Conservation (phyloP, 2,888 invertebrate species). For the Melitaea athalia region DNA sequence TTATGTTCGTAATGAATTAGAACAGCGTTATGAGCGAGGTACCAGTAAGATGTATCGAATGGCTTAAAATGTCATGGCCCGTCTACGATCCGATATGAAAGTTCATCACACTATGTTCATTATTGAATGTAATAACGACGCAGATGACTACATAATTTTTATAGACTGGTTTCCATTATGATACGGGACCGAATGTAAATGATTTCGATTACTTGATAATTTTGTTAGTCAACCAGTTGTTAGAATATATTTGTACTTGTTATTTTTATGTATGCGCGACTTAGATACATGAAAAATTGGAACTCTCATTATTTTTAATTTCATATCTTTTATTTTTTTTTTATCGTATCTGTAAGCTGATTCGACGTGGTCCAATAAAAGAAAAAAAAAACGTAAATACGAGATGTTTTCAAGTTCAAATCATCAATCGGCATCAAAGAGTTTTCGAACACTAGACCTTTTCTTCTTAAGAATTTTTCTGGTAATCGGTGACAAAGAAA, state of each 20-base stretch:
- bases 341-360: no score
- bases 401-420: no score
- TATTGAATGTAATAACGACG: conserved; percentile 71
- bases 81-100: conserved; percentile 65
- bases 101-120: conserved; percentile 77
- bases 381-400: no score
- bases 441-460: no score
- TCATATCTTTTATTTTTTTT: no score
- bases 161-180: conserved; percentile 62
- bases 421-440: no score
- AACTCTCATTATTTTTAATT: background rate
- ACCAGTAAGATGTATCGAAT: conserved; percentile 57
- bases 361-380: no score
- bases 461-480: no score
- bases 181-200: conserved; percentile 47
- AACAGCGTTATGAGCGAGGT: conserved; percentile 29
- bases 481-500: no score
- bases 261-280: background rate
- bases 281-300: background rate
- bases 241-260: background rate
- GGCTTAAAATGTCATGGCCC: conserved; percentile 72
- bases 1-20: conserved; percentile 24
- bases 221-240: conserved; percentile 4
- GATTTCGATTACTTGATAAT: conserved; percentile 10
- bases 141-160: conserved; percentile 76